phyloP scores from a whole-genome alignment of 2,113 vertebrate species.

The Cisticola juncidis region DNA sequence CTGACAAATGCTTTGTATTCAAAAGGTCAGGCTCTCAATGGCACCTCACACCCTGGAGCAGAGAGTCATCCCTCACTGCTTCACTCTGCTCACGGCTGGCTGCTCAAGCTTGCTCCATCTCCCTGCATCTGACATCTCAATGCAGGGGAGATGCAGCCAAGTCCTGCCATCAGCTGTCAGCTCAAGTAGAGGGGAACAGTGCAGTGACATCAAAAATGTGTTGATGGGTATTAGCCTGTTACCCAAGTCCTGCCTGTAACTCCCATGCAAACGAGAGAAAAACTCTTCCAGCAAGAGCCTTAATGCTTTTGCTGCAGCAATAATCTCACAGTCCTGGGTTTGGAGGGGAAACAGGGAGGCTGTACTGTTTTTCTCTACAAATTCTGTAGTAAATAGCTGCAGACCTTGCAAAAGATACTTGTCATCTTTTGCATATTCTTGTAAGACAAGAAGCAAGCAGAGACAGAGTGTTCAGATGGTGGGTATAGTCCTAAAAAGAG shows the following conservation, averaged over 20 bases:
- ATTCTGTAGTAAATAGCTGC: neutral
- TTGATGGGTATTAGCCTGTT: conserved; percentile 35
- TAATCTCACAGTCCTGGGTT: neutral
- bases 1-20: conserved; percentile 75
- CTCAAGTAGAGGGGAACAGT: conserved; percentile 48
- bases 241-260: conserved; percentile 46
- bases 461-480: neutral
- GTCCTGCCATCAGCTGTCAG: conserved; percentile 58
- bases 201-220: conserved; percentile 27
- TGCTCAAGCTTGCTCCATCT: conserved; percentile 63
- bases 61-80: conserved; percentile 25
- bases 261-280: neutral
- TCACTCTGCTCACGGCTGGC: conserved; percentile 54
- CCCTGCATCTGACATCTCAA: conserved; percentile 45
- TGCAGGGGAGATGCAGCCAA: neutral
- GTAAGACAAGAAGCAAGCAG: neutral
- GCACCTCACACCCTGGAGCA: conserved; percentile 31
- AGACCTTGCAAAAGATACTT: neutral
- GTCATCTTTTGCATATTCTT: neutral
- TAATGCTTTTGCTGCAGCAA: neutral
- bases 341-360: neutral
- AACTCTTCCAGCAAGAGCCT: neutral
- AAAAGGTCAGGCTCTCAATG: conserved; percentile 65
- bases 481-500: neutral
- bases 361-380: neutral